Conservation (phyloP, 2,113 vertebrate genomes). For the Solea solea region DNA sequence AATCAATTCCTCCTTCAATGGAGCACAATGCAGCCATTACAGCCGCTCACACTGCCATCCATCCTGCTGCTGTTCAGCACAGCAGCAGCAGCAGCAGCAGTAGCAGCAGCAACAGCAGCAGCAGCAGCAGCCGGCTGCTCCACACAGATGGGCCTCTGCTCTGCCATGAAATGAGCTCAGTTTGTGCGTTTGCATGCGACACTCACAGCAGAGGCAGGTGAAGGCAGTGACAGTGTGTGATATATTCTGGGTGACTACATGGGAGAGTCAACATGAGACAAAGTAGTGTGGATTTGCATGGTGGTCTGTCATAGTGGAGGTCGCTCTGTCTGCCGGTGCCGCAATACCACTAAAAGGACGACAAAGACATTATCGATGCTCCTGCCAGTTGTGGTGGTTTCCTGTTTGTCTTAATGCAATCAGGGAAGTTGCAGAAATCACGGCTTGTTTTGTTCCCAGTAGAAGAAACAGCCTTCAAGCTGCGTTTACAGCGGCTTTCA, state of each 20-base stretch:
- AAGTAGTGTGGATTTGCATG: constrained; percentile 11
- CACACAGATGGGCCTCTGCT: constrained; percentile 71
- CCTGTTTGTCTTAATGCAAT: constrained; percentile 28
- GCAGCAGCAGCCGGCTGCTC: constrained; percentile 46
- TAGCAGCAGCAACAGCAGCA: background rate
- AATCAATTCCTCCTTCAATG: constrained; percentile 69
- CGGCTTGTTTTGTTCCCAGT: constrained; percentile 39
- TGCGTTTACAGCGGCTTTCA: constrained; percentile 29
- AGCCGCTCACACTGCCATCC: constrained; percentile 55
- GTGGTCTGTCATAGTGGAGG: constrained; percentile 54
- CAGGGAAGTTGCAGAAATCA: constrained; percentile 40
- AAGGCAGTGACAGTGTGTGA: constrained; percentile 40
- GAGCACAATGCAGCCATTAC: constrained; percentile 58
- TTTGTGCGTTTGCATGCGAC: constrained; percentile 8
- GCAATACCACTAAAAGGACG: constrained; percentile 34
- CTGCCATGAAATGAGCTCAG: constrained; percentile 69
- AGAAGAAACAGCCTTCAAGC: constrained; percentile 40
- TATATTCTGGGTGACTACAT: constrained; percentile 28
- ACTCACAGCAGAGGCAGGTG: constrained; percentile 21
- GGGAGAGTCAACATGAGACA: constrained; percentile 27
- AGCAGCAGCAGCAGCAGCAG: no score
- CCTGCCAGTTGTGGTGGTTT: constrained; percentile 30
- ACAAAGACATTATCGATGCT: constrained; percentile 45
- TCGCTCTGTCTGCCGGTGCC: constrained; percentile 25
- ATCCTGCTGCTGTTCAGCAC: constrained; percentile 40